Evolutionary conservation across 2,113 vertebrate genomes (phyloP), one percentile per base, ranked within the genome.

Genomic region (Merops nubicus): DNA sequence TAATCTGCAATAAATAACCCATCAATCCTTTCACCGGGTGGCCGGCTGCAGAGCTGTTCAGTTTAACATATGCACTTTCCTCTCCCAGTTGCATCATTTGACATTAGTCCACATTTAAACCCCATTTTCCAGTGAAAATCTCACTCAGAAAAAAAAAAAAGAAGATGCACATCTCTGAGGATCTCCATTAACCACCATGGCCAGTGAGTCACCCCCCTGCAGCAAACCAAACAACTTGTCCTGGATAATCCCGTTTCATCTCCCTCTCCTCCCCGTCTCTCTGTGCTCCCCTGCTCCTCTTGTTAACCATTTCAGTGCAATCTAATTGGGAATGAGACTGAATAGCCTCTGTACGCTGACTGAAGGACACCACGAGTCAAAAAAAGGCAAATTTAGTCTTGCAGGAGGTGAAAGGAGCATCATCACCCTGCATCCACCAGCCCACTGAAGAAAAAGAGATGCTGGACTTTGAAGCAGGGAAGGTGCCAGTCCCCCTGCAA

Each of bases 1-100:
- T 56, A 91, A 95, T 76, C 80, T 90, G 81, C 64, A 96, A 92
- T 92, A 96, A 96, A 94, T 91, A 94, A 89, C 65, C 38, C 68
- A 94, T 86, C 85, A 94, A 67, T 83, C 68, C 81, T 87, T 91
- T 78, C 16, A 1, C n/a, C 0, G 1, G 33, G 38, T 88, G 80
- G 70, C 67, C 1, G 1, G 12, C 70, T 89, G 57, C 70, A 85
- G 51, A 82, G 60, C 60, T 65, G n/a, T 57, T 79, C 33, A 10
- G 20, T 88, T 80, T 75, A 90, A 80, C 91, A 81, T 76, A 90
- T 65, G 90, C 80, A 86, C 62, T 91, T 94, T 42, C 38, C 54
- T 79, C 57, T 89, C 74, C 67, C 70, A 2, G 1, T 38, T 57
- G 76, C 70, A 93, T 53, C 5, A 1, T 89, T 92, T 57, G 54